Evolutionary conservation across 2,888 invertebrate species (phyloP), one percentile per base, ranked within the genome.

Genomic region (Ochropacha duplaris): DNA sequence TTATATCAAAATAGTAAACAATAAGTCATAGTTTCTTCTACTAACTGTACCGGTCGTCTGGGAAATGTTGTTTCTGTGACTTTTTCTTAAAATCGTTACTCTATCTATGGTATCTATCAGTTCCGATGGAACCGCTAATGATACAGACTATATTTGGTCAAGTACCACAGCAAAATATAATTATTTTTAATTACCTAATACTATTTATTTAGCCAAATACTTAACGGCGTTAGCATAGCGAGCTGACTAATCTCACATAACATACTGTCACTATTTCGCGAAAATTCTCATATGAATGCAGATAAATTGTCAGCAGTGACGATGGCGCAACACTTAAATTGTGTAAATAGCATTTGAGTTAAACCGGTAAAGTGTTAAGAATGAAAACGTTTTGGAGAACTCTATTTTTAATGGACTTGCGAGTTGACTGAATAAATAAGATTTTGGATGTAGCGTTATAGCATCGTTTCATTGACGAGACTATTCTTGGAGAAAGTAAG

Each of bases 261-360:
- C 59, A 61, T 66, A 68, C 73, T 81, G 73, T 64, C 80, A 80
- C 74, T 66, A 71, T 69, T 81, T 77, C 71, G 77, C 75, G 74
- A 82, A 79, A 79, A 73, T 66, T 78, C 69, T 69, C 78, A 71
- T 76, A 75, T 74, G 71, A 77, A 74, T 66, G 68, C 61, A 50
- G 65, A 57, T 54, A 57, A 59, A 54, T 52, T 51, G 22, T 24
- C 31, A 12, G 59, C 34, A 28, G 24, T 51, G 9, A 28, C 24
- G 4, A 31, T 31, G 31, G 31, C 28, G n/a, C 51, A 31, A 26
- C 26, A 31, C 51, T 19, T 44, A 44, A 44, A 44, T 19, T 44
- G 9, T 44, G 44, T 44, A 44, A 44, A 44, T 44, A 44, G 8
- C 39, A 16, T 16, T 14, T 16, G 4, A 44, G 16, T n/a, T 44